Conservation (phyloP, 2,888 invertebrate species). For the Drosophila meridionalis region DNA sequence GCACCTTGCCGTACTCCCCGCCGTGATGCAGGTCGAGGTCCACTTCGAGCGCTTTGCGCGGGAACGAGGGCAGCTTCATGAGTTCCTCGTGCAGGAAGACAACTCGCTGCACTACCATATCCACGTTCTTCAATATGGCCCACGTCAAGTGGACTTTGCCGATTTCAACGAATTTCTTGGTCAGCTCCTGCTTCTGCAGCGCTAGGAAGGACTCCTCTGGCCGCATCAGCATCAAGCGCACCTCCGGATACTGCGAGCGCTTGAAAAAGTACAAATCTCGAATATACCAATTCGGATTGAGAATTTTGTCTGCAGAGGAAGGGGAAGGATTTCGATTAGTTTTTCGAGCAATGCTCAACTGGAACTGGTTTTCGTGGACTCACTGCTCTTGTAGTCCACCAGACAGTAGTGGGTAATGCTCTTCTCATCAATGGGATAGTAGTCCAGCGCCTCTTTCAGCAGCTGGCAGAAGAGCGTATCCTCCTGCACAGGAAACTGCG, state of each 20-base stretch:
- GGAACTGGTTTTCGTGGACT: constrained; percentile 77
- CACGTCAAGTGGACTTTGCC: constrained; percentile 97
- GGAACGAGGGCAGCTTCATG: constrained; percentile 99
- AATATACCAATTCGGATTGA: constrained; percentile 97
- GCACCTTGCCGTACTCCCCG: constrained; percentile 94
- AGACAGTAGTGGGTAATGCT: constrained; percentile 96
- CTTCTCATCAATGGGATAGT: constrained; percentile 97
- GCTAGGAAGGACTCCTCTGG: constrained; percentile 95
- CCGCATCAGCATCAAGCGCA: constrained; percentile 96
- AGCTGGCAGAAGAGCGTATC: constrained; percentile 98
- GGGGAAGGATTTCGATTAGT: no score
- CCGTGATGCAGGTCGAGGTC: constrained; percentile 96
- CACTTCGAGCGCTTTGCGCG: constrained; percentile 98
- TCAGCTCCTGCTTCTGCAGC: constrained; percentile 94
- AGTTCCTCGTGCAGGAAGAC: constrained; percentile 99
- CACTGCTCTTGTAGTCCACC: constrained; percentile 99
- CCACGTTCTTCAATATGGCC: constrained; percentile 96
- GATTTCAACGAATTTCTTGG: constrained; percentile 98
- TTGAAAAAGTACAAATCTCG: constrained; percentile 98
- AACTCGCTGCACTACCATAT: constrained; percentile 98
- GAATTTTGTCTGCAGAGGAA: constrained; percentile 92
- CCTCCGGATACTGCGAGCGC: constrained; percentile 98
- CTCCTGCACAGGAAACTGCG: constrained; percentile 99
- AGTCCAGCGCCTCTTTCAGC: constrained; percentile 97
- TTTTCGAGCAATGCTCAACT: no score